Evolutionary conservation across 2,888 invertebrate species (phyloP), one percentile per base, ranked within the genome.

Genomic region (Ophioninae sp.): DNA sequence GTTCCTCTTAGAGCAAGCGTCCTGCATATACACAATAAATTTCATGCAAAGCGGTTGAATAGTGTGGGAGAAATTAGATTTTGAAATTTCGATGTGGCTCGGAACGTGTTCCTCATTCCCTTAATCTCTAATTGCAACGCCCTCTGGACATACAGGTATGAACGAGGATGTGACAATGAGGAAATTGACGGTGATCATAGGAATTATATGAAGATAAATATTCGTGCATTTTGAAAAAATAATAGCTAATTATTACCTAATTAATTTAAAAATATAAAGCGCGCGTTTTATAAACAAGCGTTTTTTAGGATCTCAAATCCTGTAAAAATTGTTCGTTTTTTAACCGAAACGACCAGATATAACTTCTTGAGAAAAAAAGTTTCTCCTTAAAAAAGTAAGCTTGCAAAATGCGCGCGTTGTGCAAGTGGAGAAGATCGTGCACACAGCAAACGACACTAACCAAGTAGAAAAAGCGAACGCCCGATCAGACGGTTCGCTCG

Each of bases 391-490:
- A 7, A 39, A 65, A 37, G 37, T 62, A 10, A 30, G 30, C 37
- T 13, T 50, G 13, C 50, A 6, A n/a, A 70, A 20, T 39, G 50
- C 41, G 23, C 23, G 23, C 64, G 41, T 41, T 65, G 57, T 6
- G 62, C n/a, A 0, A 83, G 81, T 78, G 44, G 72, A 67, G 41
- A 41, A 75, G 78, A 74, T 83, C 78, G 57, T n/a, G 68, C 57
- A 68, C n/a, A 64, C 69, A 20, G 62, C 70, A 70, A 21, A 57
- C 80, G 69, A 69, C 6, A 39, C 37, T 13, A 30, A 44, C 0
- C 37, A 37, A 88, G 89, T 89, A 86, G 87, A 86, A 85, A 64
- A 62, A 20, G 59, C 17, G 78, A 6, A 44, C 61, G 65, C 75
- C 61, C 78, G 79, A 72, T 75, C 88, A 75, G 87, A 76, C 84